Conservation (phyloP, 37 sponge, comb jelly and placozoan genomes). For the Ephydatia muelleri region DNA sequence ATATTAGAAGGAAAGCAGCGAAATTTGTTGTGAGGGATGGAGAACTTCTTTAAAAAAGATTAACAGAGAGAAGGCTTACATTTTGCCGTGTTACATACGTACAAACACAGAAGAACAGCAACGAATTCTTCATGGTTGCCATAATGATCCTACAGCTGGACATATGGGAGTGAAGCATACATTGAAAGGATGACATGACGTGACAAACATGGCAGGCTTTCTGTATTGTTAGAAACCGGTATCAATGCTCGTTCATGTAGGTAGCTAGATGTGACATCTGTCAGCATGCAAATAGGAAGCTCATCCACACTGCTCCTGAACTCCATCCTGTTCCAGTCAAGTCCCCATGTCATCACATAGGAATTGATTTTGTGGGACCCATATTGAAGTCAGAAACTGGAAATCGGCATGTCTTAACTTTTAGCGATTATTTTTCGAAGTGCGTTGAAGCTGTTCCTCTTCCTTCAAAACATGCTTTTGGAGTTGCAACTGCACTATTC, state of each 20-base stretch:
- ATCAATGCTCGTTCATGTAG: too few relatives aligned
- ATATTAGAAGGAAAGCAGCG: too few relatives aligned
- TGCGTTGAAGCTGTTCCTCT: slow-evolving; percentile 53
- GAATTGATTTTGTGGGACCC: slow-evolving; percentile 77
- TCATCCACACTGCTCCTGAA: slow-evolving; percentile 50
- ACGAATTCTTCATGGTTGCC: slow-evolving; percentile 52
- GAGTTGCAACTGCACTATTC: slow-evolving; percentile 56
- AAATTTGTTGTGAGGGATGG: too few relatives aligned
- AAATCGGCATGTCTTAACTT: slow-evolving; percentile 56
- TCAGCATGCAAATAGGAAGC: slow-evolving; percentile 49
- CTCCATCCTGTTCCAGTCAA: slow-evolving; percentile 73
- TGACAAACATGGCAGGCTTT: too few relatives aligned
- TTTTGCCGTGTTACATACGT: too few relatives aligned
- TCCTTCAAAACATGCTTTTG: slow-evolving; percentile 40
- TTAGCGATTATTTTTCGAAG: slow-evolving; percentile 76
- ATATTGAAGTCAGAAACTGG: slow-evolving; percentile 11
- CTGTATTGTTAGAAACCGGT: too few relatives aligned
- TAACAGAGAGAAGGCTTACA: too few relatives aligned
- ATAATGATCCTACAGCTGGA: slow-evolving; percentile 65
- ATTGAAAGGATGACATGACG: not conserved
- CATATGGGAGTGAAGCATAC: slow-evolving; percentile 70
- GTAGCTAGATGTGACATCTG: slow-evolving; percentile 57
- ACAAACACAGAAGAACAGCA: slow-evolving; percentile 6
- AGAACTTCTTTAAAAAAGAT: too few relatives aligned
- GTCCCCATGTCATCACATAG: slow-evolving; percentile 70